phyloP scores from a whole-genome alignment of 2,797 vertebrate species.

The Pterois miles region DNA sequence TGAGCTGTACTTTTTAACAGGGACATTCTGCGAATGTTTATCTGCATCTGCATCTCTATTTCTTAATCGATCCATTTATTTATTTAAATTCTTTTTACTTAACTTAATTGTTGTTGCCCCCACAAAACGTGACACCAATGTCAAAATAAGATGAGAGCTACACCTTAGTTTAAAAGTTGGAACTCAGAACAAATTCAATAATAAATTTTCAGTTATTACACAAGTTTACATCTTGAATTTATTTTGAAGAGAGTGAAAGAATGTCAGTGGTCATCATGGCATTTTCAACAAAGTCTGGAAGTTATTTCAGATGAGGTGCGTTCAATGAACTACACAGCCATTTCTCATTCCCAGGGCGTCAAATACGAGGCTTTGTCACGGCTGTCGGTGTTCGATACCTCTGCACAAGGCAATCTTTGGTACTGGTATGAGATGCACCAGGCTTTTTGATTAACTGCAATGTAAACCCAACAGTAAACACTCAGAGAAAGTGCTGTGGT shows the following conservation, averaged over 20 bases:
- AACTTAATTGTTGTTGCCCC: not conserved
- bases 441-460: too few species aligned
- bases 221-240: not conserved
- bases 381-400: too few species aligned
- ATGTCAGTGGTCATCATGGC: not conserved
- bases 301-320: not conserved
- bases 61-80: not conserved
- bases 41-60: not conserved
- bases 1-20: slow-evolving; percentile 21
- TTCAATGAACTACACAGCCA: not conserved
- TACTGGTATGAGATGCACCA: too few species aligned
- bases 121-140: not conserved
- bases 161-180: slow-evolving; percentile 8
- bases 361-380: too few species aligned
- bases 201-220: slow-evolving; percentile 2
- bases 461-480: too few species aligned
- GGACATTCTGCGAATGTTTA: slow-evolving; percentile 17
- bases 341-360: too few species aligned
- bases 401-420: too few species aligned
- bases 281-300: slow-evolving; percentile 5
- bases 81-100: not conserved
- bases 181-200: not conserved
- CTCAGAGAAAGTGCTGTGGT: too few species aligned
- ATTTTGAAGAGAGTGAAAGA: not conserved
- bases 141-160: not conserved